Evolutionary conservation across 1,140 invertebrate species (phyloP).

Genomic region (Drosophila tsacasi): DNA sequence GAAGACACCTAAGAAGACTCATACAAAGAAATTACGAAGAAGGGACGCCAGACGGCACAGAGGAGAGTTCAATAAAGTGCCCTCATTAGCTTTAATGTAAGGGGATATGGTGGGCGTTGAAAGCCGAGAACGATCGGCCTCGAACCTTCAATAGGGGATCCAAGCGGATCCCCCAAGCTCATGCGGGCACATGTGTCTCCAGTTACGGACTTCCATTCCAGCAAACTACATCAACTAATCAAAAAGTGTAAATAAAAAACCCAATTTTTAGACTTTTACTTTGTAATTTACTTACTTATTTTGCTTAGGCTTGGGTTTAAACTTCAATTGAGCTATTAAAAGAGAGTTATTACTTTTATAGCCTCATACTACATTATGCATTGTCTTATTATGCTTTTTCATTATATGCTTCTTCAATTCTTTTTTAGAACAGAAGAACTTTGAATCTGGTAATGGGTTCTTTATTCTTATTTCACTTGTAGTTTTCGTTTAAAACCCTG

Average conservation of each 20-base stretch:
- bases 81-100: slow-evolving; percentile 73
- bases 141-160: slow-evolving; percentile 18
- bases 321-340: not conserved
- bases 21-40: slow-evolving; percentile 9
- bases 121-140: slow-evolving; percentile 39
- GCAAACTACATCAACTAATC: slow-evolving; percentile 20
- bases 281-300: slow-evolving; percentile 26
- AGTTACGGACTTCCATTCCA: slow-evolving; percentile 33
- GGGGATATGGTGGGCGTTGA: slow-evolving; percentile 61
- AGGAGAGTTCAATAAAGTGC: slow-evolving; percentile 45
- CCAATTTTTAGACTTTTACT: slow-evolving; percentile 33
- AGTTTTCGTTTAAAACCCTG: too few species aligned
- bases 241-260: slow-evolving; percentile 24
- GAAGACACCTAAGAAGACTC: slow-evolving; percentile 26
- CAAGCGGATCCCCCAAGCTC: slow-evolving; percentile 18
- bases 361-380: too few species aligned
- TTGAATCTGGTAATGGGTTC: too few species aligned
- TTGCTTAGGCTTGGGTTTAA: slow-evolving; percentile 3
- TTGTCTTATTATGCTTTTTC: too few species aligned
- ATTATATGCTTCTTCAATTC: too few species aligned
- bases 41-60: slow-evolving; percentile 11
- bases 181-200: slow-evolving; percentile 50
- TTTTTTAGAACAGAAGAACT: too few species aligned
- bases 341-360: too few species aligned
- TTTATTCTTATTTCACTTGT: too few species aligned